Evolutionary conservation across 2,113 vertebrate species (phyloP), one percentile per base, ranked within the genome.

Genomic region (Sarotherodon lohbergeri): DNA sequence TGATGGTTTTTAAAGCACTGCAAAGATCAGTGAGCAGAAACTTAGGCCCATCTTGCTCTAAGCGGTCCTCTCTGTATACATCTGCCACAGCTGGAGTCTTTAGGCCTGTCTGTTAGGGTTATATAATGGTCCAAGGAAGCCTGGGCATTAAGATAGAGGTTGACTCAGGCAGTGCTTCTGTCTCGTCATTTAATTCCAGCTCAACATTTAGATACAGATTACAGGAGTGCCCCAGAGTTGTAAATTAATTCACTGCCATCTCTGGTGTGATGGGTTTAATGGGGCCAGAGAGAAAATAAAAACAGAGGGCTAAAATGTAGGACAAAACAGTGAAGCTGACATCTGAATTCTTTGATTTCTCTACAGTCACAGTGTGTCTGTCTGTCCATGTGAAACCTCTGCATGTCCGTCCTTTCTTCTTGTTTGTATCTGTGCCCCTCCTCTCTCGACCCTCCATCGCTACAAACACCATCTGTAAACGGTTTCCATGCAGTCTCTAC

Each of bases 101-200:
- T 86, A 85, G 86, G 88, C 63, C n/a, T 90, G 91, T 92, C 94
- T 93, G 87, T 85, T 82, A 24, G 85, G 83, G 85, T 95, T 94
- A 94, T 80, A 84, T 94, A 92, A 94, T 81, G 48, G 78, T 86
- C 61, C 68, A 46, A 92, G 88, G 46, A 89, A 86, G 93, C 86
- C 82, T 78, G 86, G 85, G 88, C 85, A 89, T 91, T 89, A 90
- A 93, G 93, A 91, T 79, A 91, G 76, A 57, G 73, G 68, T 82
- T 88, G 94, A 94, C 83, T 94, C 84, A 90, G 94, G 85, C 68
- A 56, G 88, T 39, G 27, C 43, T 48, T 89, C 86, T 79, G 90
- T 91, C 89, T 93, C 78, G 59, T 85, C 87, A 88, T 92, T 94
- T 95, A 88, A 90, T 91, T 93, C 85, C 85, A 79, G 82, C 82